phyloP scores from a whole-genome alignment of 2,797 vertebrate species.

The Kryptopterus vitreolus region DNA sequence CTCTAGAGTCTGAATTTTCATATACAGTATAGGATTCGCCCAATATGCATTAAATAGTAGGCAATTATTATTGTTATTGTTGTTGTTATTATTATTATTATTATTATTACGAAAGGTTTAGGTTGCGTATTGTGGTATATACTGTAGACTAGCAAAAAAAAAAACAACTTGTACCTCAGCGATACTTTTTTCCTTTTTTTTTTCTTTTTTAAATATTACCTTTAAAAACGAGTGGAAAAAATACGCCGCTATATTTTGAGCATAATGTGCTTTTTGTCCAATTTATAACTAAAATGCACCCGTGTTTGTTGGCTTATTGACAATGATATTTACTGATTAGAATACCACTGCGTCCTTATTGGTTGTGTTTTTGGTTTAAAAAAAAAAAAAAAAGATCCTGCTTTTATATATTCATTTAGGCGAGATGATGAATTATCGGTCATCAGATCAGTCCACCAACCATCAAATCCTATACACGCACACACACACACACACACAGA shows the following conservation, averaged over 20 bases:
- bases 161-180: too few species aligned
- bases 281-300: too few species aligned
- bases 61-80: too few species aligned
- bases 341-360: neutral
- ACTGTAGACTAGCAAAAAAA: too few species aligned
- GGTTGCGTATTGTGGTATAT: too few species aligned
- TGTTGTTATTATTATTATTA: too few species aligned
- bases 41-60: neutral
- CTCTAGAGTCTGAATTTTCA: neutral
- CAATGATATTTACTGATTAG: neutral
- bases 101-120: too few species aligned
- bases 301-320: neutral
- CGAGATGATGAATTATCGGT: conserved; percentile 19
- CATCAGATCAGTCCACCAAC: conserved; percentile 30
- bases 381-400: conserved; percentile 39
- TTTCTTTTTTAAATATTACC: too few species aligned
- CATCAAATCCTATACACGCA: conserved; percentile 30
- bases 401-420: conserved; percentile 36
- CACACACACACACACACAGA: conserved; percentile 36
- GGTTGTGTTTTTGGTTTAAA: conserved; percentile 45
- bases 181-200: too few species aligned
- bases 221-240: too few species aligned
- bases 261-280: too few species aligned
- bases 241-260: too few species aligned
- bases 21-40: neutral